Evolutionary conservation across 2,113 vertebrate species (phyloP), one percentile per base, ranked within the genome.

Genomic region (Erinaceus europaeus): DNA sequence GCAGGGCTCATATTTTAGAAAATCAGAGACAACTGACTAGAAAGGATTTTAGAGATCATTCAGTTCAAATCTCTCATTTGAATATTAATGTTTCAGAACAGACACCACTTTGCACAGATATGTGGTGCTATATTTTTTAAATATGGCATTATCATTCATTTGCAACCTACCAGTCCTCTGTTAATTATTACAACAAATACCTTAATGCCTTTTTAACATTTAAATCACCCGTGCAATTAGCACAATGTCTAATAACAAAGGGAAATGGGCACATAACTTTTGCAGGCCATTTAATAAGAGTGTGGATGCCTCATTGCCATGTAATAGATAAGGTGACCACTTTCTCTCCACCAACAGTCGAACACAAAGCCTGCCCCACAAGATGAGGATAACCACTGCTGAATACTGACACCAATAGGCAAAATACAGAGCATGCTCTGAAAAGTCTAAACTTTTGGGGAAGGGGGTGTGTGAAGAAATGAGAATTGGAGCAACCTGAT

Each of bases 111-210:
- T 72, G 46, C 74, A 67, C 48, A 76, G 90, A 86, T 71, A 76
- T 15, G 64, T 46, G 78, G 89, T 2, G 38, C 25, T 73, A 9
- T 76, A 89, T 86, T 89, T 94, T 82, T 50, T 44, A 94, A 94
- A 79, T 79, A 93, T 11, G 21, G 61, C 84, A 90, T 94, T 92
- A 94, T 89, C 89, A 91, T 55, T 92, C 92, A 85, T 77, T 94
- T 89, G 89, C 86, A 92, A 94, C 87, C 74, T 84, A 87, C 77
- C 84, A 64, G 74, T 89, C 64, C 89, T 93, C 85, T 57, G 78
- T 89, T 94, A 91, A 94, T 94, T 85, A 95, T 83, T 95, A 96
- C 95, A 89, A 95, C 95, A 93, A 94, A 90, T 53, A 89, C 87
- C 93, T 96, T 93, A 93, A 91, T 93, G 87, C 74, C 89, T 94